Base-by-base conservation (phyloP, 2,797 vertebrate species). In the Morus bassanus region DNA sequence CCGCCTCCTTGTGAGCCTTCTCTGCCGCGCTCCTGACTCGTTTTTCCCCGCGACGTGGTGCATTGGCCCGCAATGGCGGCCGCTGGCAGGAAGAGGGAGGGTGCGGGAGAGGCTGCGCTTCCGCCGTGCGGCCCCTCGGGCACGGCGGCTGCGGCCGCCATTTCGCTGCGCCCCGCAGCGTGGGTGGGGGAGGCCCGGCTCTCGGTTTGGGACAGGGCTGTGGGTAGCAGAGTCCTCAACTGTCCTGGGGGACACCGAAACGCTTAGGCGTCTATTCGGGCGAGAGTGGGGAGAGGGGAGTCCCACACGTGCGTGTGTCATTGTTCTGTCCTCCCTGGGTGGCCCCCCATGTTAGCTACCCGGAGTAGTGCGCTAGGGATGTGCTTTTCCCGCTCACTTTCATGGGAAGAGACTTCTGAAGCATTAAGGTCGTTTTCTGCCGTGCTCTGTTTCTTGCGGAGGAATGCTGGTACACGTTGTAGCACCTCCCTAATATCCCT, bases 41-140 rank as follows among this genome's bases (percentile, higher is more conserved):
- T 2, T 39, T 84, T 19, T 41, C 18, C 39, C 50, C 77, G 91
- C 89, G 96, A 85, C 95, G 86, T 94, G 96, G 96, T 91, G 96
- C 94, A 80, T 70, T 89, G 60, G 65, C 72, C 81, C 68, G 96
- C 97, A 97, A 97, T 97, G 96, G 97, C 94, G 92, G 96, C 57
- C 59, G 91, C 13, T 59, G 83, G 79, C 82, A 91, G 95, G 91
- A 95, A 94, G 74, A 59, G 39, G 33, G 64, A 19, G 67, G 57
- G 4, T 39, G 80, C 16, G 57, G 63, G 79, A 30, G 73, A 50
- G 73, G 77, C 86, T 57, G 88, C 60, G 69, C 61, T 93, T 95
- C 95, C 91, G 87, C 76, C 19, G 14, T 13, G 43, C 41, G 30
- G 57, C 56, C 72, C 63, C 43, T 39, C 14, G 19, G 45, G 46